Percentiles rank a stretch among this genome's conserved stretches.
Evolutionary conservation across 1,140 invertebrate genomes (phyloP).

Genomic region (Leptinotarsa lineolata): DNA sequence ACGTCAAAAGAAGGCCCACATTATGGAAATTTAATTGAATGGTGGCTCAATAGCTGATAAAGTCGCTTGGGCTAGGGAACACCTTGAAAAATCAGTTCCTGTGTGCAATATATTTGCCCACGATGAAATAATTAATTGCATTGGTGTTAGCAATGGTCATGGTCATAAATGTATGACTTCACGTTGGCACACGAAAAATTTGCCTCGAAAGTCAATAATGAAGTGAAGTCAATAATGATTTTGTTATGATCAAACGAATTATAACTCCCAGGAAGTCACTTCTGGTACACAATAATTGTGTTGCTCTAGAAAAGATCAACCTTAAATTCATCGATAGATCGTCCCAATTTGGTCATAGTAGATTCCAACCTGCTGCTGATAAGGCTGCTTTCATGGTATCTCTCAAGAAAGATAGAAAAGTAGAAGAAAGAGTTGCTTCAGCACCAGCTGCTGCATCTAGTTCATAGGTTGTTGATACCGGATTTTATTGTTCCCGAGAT

Average conservation of each 20-base stretch:
- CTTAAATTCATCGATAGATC: conserved; percentile 99
- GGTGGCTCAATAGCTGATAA: conserved; percentile 95
- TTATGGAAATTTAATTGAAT: conserved; percentile 99
- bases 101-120: conserved; percentile 89
- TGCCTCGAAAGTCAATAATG: conserved; percentile 98
- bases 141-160: conserved; percentile 99
- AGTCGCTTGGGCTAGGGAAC: conserved; percentile 94
- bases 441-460: conserved; percentile 33
- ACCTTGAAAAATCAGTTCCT: conserved; percentile 93
- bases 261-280: conserved; percentile 98
- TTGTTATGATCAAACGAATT: conserved; percentile 97
- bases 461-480: background rate
- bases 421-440: conserved; percentile 74
- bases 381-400: conserved; percentile 98
- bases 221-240: conserved; percentile 99
- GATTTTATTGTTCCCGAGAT: no score
- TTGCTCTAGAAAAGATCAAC: conserved; percentile 96
- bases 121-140: conserved; percentile 99
- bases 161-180: conserved; percentile 99
- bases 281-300: conserved; percentile 91
- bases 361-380: conserved; percentile 98
- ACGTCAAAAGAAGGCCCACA: conserved; percentile 99
- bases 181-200: conserved; percentile 99
- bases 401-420: conserved; percentile 89
- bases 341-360: conserved; percentile 99